Evolutionary conservation across 2,888 invertebrate species (phyloP), one percentile per base, ranked within the genome.

Genomic region (Phymatocera aterrima): DNA sequence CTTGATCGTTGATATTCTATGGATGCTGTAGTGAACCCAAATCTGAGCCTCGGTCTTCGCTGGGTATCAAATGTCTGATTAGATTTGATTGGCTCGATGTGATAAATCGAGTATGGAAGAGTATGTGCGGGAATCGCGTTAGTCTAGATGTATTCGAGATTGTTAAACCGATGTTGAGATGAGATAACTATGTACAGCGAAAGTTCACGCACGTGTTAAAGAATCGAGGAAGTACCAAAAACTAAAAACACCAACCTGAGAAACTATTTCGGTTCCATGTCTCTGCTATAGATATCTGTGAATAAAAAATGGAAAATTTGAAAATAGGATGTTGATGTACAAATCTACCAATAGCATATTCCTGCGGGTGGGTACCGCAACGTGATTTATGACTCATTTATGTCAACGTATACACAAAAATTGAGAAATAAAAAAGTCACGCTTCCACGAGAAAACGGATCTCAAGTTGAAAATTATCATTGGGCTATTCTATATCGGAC

Each of bases 51-150:
- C 68, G 43, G 28, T 72, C 21, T 31, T 21, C 3, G 21, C 34
- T 48, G 34, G 18, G 31, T 72, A 51, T 72, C 72, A 34, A 51
- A 51, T 72, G 15, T 48, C 72, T 24, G 72, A 72, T 72, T 51
- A 31, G 48, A 51, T 51, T 51, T 34, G 48, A 51, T 51, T n/a
- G n/a, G 51, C 34, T 51, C 31, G 51, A 43, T 34, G 72, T 34
- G 72, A 51, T 72, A 72, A 21, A 51, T 10, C 21, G 51, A 12
- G 72, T 72, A 72, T n/a, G n/a, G n/a, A n/a, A n/a, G n/a, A n/a
- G n/a, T n/a, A n/a, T n/a, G n/a, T n/a, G 40, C 24, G 46, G 24
- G 61, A 37, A 64, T 37, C 37, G 8, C 37, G 34, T 10, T 37
- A 18, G 8, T 8, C 18, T 37, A 64, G n/a, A n/a, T n/a, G n/a